A percentile compares a stretch with the other conserved stretches of the same genome.
Evolutionary conservation across 2,888 invertebrate species (phyloP).

Genomic region (Campoplex capitator): DNA sequence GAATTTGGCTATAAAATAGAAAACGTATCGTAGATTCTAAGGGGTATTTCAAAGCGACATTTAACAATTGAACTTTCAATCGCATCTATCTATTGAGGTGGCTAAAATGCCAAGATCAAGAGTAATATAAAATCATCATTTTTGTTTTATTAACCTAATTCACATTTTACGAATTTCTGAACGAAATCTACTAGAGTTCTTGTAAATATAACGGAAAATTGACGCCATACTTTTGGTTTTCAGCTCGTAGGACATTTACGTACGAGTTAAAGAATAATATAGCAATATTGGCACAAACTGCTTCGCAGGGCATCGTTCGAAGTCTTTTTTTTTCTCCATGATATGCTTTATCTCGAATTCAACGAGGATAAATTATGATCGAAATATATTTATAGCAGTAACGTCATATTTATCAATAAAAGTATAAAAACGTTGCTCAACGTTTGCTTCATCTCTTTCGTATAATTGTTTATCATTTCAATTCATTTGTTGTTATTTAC

Average conservation of each 20-base stretch:
- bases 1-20: neutral
- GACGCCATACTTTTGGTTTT: neutral
- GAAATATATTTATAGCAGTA: conserved; percentile 15
- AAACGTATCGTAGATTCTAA: neutral
- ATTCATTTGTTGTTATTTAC: conserved; percentile 32
- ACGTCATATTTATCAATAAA: conserved; percentile 36
- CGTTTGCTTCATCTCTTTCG: neutral
- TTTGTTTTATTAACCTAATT: neutral
- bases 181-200: conserved; percentile 17
- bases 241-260: conserved; percentile 3
- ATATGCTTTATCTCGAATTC: conserved; percentile 49
- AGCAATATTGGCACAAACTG: conserved; percentile 37
- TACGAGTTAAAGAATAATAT: neutral
- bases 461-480: neutral
- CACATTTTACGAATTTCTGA: neutral
- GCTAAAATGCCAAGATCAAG: neutral
- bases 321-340: conserved; percentile 41
- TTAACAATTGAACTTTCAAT: neutral
- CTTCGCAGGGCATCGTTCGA: conserved; percentile 23
- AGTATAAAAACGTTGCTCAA: conserved; percentile 47
- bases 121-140: neutral
- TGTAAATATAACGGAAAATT: conserved; percentile 27
- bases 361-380: conserved; percentile 36
- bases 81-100: neutral
- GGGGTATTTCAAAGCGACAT: neutral